Base-by-base conservation (phyloP, 2,113 vertebrate genomes). In the Sorex fumeus region DNA sequence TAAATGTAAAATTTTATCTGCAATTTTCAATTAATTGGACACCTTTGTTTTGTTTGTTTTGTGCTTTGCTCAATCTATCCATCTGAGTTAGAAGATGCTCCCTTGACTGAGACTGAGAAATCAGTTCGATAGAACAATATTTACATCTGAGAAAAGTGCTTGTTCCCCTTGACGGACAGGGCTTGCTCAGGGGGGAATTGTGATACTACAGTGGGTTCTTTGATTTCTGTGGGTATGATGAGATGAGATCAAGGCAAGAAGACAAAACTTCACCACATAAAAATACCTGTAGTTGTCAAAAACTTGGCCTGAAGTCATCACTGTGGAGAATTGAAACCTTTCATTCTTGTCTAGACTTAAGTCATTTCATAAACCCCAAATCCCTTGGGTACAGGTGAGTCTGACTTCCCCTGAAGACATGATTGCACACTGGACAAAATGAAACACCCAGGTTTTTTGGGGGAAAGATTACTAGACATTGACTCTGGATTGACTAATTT, bases 281-380 rank as follows among this genome's bases (percentile, higher is more conserved):
- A 67, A 67, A 27, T 67, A 30, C n/a, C 3, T 69, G 16, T 67
- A 25, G n/a, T 43, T 70, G 60, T 66, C 9, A 86, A 43, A 91
- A 83, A 82, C 23, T 45, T 93, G 18, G 23, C 82, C 25, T 40
- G 67, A 32, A 45, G 50, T 36, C 8, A 62, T 36, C 47, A 43
- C 10, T 70, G 34, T 84, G 18, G 32, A 70, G 23, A 75, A 34
- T 83, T 53, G 36, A 4, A 27, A 13, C 50, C 6, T 78, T 3
- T 77, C 23, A 91, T 53, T 19, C 53, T 69, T 75, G 69, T 91
- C n/a, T 30, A 82, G 50, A 84, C 27, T 21, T 62, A 66, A 71
- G 18, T 71, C 43, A 88, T 50, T 34, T 88, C 6, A 69, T 28
- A 91, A 11, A 34, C 4, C 2, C 2, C 43, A 70, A 78, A 53